These are phyloP conservation scores for Ivindomyrus marchei DNA, from an alignment of 2,113 vertebrate species.

Conservation along the genomic window DNA sequence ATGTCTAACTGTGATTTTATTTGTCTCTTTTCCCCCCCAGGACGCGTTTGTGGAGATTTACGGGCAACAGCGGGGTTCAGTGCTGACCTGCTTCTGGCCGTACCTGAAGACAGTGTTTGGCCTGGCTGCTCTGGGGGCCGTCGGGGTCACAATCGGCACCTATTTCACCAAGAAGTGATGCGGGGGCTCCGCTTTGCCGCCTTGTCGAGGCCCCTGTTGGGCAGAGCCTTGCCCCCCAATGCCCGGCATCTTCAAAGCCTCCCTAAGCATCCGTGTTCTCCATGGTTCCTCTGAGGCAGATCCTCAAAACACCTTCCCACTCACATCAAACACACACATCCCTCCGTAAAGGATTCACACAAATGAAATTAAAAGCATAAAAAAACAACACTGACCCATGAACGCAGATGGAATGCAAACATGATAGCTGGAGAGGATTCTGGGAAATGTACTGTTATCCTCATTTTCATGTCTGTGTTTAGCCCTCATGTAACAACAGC, in stretches of 20 bases:
- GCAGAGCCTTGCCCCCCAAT: constrained; percentile 19
- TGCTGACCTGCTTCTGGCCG: constrained; percentile 74
- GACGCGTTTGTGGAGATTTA: constrained; percentile 86
- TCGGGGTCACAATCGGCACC: constrained; percentile 78
- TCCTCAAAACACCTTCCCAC: neutral
- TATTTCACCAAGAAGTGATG: constrained; percentile 77
- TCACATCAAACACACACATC: neutral
- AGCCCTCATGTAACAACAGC: constrained; percentile 20
- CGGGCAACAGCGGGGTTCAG: constrained; percentile 61
- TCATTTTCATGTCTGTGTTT: constrained; percentile 23
- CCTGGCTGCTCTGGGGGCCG: constrained; percentile 78
- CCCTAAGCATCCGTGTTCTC: neutral
- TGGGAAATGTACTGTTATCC: neutral
- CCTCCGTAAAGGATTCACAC: neutral
- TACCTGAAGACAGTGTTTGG: constrained; percentile 80
- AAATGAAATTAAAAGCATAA: neutral
- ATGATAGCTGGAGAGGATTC: neutral
- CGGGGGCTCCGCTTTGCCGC: neutral
- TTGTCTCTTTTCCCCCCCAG: constrained; percentile 47
- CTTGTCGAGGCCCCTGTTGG: constrained; percentile 29
- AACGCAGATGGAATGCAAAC: neutral
- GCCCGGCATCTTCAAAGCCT: neutral
- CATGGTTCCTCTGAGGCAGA: neutral
- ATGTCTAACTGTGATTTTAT: constrained; percentile 11
- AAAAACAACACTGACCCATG: neutral